Evolutionary conservation across 1,140 invertebrate species (phyloP), one percentile per base, ranked within the genome.

Genomic region (Hyposmocoma kahamanoa): DNA sequence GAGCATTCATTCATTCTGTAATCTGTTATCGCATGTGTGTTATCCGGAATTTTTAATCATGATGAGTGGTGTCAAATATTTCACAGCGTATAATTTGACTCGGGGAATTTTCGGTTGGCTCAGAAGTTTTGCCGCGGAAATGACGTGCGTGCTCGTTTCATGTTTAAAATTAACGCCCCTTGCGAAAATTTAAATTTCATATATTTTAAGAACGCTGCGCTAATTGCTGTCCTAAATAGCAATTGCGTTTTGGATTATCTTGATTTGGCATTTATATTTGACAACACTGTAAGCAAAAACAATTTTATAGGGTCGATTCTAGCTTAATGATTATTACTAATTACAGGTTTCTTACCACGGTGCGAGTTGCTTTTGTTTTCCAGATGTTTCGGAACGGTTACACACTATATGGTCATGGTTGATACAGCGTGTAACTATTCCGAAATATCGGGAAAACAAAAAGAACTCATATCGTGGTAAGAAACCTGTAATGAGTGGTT

Each of bases 71-170:
- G 66, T 66, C 66, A 72, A 67, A 72, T 64, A 67, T 60, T 69
- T 72, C 47, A 58, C 51, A 36, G 47, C 55, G 49, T 48, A 51
- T 60, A 65, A 62, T 64, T 56, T 47, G 52, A 59, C 46, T 47
- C 38, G 42, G 53, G 54, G 63, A 68, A 69, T 63, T 71, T 71
- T 59, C 53, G 50, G 41, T 17, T 48, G 42, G n/a, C n/a, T n/a
- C n/a, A n/a, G 51, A 73, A 72, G 57, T 77, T 71, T 63, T 45
- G 21, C n/a, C 43, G 45, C 56, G 44, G 46, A 71, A 78, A 78
- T 66, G 69, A 66, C 59, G 52, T 51, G 72, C 42, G 41, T 63
- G 56, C 60, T 62, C 58, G 62, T 60, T 61, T 72, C 50, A 56
- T 58, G 60, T 56, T 59, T 51, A 32, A 65, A 66, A 77, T 77